Evolutionary conservation across 2,113 vertebrate genomes (phyloP).

Genomic region (Aldabrachelys gigantea): DNA sequence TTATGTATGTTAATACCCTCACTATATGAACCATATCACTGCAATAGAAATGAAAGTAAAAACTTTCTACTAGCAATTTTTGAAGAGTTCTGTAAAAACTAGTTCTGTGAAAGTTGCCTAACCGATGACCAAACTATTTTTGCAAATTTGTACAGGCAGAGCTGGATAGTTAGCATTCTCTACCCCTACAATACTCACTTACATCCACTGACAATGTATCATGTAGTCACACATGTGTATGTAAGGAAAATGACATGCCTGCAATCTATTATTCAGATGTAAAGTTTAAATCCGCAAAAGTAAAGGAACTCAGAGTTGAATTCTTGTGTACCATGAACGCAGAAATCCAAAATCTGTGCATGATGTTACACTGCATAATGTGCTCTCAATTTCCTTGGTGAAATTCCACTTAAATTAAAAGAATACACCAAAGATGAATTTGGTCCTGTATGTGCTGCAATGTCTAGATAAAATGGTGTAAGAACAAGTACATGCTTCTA

Average conservation of each 20-base stretch:
- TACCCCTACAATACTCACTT: neutral
- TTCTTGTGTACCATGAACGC: neutral
- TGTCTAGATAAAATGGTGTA: neutral
- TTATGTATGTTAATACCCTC: neutral
- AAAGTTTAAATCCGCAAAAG: neutral
- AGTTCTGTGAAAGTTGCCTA: neutral
- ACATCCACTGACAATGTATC: accelerated
- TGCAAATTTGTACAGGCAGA: neutral
- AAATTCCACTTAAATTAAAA: neutral
- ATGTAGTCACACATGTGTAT: accelerated
- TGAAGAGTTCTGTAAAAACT: neutral
- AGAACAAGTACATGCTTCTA: too few species aligned
- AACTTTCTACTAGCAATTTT: neutral
- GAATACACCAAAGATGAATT: neutral
- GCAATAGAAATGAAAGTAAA: conserved; percentile 9
- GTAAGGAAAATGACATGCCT: neutral
- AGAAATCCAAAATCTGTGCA: neutral
- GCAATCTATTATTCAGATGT: neutral
- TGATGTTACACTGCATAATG: neutral
- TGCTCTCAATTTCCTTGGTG: neutral
- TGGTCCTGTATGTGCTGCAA: neutral
- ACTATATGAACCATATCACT: conserved; percentile 7
- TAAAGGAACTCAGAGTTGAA: accelerated
- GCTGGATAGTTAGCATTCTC: neutral
- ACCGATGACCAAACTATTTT: neutral